Evolutionary conservation across 2,888 invertebrate genomes (phyloP).

Genomic region (Drosophila pegasa): DNA sequence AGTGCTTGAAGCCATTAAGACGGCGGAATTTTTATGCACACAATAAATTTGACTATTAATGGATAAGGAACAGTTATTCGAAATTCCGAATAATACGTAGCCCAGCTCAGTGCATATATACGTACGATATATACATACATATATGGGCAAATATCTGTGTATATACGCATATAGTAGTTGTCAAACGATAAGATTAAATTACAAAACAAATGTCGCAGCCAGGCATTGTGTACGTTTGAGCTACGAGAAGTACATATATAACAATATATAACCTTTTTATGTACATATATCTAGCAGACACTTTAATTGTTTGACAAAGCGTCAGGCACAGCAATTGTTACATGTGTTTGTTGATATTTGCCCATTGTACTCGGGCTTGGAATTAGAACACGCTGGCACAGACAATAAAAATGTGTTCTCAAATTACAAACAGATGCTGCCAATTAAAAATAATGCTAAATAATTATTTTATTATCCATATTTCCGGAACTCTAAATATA

Average conservation of each 20-base stretch:
- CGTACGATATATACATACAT: background rate
- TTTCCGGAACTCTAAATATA: background rate
- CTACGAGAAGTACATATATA: conserved; percentile 10
- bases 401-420: conserved; percentile 25
- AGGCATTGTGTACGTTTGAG: conserved; percentile 28
- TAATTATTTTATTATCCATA: conserved; percentile 3
- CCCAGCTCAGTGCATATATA: background rate
- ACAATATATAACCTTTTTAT: conserved; percentile 10
- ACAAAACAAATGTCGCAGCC: conserved; percentile 51
- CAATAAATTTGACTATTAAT: conserved; percentile 15
- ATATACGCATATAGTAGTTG: conserved; percentile 59
- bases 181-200: conserved; percentile 79
- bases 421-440: conserved; percentile 59
- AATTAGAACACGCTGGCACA: conserved; percentile 31
- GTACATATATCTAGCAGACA: conserved; percentile 24
- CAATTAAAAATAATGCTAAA: conserved; percentile 21
- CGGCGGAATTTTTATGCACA: conserved; percentile 5
- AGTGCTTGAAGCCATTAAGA: conserved; percentile 59
- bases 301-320: conserved; percentile 71
- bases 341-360: conserved; percentile 55
- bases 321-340: conserved; percentile 45
- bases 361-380: conserved; percentile 35
- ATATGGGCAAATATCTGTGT: conserved; percentile 33
- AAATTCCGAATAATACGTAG: background rate
- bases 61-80: background rate